phyloP scores from a whole-genome alignment of 2,797 vertebrate genomes.

The Sebastes iracundus region DNA sequence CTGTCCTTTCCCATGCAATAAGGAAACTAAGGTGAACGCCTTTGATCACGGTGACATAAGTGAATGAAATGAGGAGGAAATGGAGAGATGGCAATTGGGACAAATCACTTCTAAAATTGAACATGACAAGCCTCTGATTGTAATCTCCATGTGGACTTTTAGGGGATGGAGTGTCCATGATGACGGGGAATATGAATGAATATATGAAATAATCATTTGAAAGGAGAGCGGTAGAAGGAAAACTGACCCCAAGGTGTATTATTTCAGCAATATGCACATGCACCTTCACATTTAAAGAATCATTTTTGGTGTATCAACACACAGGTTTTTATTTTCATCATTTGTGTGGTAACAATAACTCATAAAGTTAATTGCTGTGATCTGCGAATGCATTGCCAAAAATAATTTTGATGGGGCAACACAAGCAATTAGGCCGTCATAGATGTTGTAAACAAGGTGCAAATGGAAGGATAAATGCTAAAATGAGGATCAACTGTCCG shows the following conservation, averaged over 20 bases:
- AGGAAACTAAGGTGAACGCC: slow-evolving; percentile 66
- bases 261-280: neutral
- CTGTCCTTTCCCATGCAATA: slow-evolving; percentile 46
- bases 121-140: slow-evolving; percentile 83
- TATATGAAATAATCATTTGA: slow-evolving; percentile 59
- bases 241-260: neutral
- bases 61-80: slow-evolving; percentile 80
- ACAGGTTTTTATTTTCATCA: neutral
- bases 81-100: slow-evolving; percentile 78
- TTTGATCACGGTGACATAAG: slow-evolving; percentile 79
- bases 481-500: neutral
- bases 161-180: slow-evolving; percentile 64
- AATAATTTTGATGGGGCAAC: neutral
- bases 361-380: neutral
- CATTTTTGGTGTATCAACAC: neutral
- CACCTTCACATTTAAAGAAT: neutral
- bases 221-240: slow-evolving; percentile 12
- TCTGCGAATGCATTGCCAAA: neutral
- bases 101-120: slow-evolving; percentile 79
- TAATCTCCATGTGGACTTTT: slow-evolving; percentile 77
- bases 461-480: neutral
- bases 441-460: neutral
- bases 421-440: neutral
- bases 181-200: slow-evolving; percentile 68
- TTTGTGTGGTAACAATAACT: neutral